Base-by-base conservation (phyloP, 2,797 vertebrate species). In the Psittacula echo region DNA sequence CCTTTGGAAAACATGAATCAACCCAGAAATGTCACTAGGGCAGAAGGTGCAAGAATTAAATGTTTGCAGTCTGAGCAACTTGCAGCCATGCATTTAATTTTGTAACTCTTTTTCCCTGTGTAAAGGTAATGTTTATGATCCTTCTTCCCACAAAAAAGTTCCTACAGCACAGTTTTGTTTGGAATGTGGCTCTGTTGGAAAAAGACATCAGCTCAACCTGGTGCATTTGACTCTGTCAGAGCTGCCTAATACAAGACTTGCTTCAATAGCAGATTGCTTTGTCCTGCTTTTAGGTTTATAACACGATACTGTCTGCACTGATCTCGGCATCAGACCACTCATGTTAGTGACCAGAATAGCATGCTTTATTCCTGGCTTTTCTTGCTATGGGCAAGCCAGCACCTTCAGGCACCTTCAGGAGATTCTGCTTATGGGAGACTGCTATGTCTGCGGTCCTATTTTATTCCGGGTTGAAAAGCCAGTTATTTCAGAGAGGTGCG, bases 11-110 rank as follows among this genome's bases (percentile, higher is more conserved):
- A 67, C 77, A 77, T 7, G 6, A 81, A 70, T 94, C 85, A 26
- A 71, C 34, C 76, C 84, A 79, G 71, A 80, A 94, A 87, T 85
- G 78, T 85, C 87, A 77, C 47, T 13, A 24, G 41, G 77, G 26
- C 77, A 78, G 86, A 72, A 78, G 34, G 64, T 71, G 22, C 70
- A 88, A 74, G 47, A 62, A 84, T 92, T 62, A 42, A 44, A 74
- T 29, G 13, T 89, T 90, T 84, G 73, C 58, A 22, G 26, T 88
- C 62, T 45, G 48, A 94, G 90, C 20, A 56, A 79, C 48, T 78
- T 34, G 32, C 73, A 56, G 76, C n/a, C 71, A 26, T 66, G 9
- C 26, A 9, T 88, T 68, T 71, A 21, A 23, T 32, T 20, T 22
- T 23, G 7, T 27, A 24, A 34, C 14, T n/a, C 34, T 54, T 68